A percentile compares a stretch with the other conserved stretches of the same genome.
These are phyloP conservation scores for Caloenas nicobarica DNA, from an alignment of 2,113 vertebrate genomes.

Conservation along the genomic window DNA sequence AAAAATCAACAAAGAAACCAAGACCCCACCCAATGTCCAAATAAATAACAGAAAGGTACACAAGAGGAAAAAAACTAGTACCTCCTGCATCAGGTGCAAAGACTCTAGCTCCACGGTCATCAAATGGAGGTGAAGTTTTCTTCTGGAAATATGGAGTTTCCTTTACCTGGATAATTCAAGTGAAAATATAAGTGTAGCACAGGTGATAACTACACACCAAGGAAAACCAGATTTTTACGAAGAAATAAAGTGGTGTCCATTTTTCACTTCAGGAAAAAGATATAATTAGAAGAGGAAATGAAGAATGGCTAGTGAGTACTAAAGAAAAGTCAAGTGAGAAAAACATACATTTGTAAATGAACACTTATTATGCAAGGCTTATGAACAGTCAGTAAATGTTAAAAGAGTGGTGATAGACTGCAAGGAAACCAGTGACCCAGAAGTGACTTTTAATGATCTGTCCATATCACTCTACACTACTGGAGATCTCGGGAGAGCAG, in stretches of 20 bases:
- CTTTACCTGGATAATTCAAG: conserved; percentile 78
- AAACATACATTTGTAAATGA: not conserved
- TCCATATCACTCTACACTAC: not conserved
- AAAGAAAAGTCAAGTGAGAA: not conserved
- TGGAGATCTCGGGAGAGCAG: not conserved
- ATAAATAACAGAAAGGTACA: not conserved
- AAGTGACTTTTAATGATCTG: not conserved
- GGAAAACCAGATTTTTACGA: not conserved
- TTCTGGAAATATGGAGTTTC: conserved; percentile 95
- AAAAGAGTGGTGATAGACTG: not conserved
- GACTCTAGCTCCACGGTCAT: conserved; percentile 83
- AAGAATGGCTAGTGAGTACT: not conserved
- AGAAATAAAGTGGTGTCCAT: not conserved
- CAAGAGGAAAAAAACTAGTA: conserved; percentile 16
- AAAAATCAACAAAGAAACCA: not conserved
- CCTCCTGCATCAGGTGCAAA: conserved; percentile 85
- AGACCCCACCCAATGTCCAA: not conserved
- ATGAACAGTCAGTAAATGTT: not conserved
- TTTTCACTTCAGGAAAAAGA: not conserved
- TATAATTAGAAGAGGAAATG: not conserved
- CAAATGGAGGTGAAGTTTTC: conserved; percentile 86
- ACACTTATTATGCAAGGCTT: not conserved
- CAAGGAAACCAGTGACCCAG: not conserved
- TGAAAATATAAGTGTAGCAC: not conserved
- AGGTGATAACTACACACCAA: not conserved